Evolutionary conservation across 2,888 invertebrate species (phyloP).

Genomic region (Gasteruption jaculator): DNA sequence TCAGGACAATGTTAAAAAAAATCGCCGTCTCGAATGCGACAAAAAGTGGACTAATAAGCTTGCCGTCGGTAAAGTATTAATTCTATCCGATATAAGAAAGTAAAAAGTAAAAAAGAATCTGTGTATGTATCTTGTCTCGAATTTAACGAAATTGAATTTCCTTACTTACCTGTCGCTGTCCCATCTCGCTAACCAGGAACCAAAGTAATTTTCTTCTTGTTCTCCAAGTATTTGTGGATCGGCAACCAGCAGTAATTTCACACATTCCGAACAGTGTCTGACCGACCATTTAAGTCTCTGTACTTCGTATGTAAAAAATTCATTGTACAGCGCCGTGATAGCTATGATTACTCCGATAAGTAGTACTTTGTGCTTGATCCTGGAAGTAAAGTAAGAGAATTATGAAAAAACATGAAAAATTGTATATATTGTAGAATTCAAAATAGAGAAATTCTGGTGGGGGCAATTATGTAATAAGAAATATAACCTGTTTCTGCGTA

Average conservation of each 20-base stretch:
- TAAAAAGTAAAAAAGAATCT: no score
- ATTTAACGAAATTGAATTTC: no score
- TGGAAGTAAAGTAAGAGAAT: slow-evolving; percentile 14
- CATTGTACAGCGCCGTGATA: slow-evolving; percentile 54
- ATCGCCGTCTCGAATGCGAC: no score
- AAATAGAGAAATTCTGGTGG: no score
- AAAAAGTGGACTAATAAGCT: no score
- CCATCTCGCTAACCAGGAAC: slow-evolving; percentile 72
- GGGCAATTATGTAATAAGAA: no score
- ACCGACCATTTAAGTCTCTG: slow-evolving; percentile 53
- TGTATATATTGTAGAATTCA: no score
- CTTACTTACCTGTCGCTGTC: slow-evolving; percentile 78
- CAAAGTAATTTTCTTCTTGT: slow-evolving; percentile 62
- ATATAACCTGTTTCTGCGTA: no score
- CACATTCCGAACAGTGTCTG: slow-evolving; percentile 54
- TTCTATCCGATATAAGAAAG: no score
- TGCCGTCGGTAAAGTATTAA: no score
- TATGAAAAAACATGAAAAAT: slow-evolving; percentile 1
- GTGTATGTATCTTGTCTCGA: no score
- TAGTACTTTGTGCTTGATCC: slow-evolving; percentile 24
- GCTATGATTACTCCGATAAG: slow-evolving; percentile 20
- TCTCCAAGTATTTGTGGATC: slow-evolving; percentile 93
- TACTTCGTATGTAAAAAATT: slow-evolving; percentile 58
- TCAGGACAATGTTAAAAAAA: no score
- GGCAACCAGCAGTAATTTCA: slow-evolving; percentile 70